Evolutionary conservation across 2,797 vertebrate species (phyloP), one percentile per base, ranked within the genome.

Genomic region (Caiman crocodilus): DNA sequence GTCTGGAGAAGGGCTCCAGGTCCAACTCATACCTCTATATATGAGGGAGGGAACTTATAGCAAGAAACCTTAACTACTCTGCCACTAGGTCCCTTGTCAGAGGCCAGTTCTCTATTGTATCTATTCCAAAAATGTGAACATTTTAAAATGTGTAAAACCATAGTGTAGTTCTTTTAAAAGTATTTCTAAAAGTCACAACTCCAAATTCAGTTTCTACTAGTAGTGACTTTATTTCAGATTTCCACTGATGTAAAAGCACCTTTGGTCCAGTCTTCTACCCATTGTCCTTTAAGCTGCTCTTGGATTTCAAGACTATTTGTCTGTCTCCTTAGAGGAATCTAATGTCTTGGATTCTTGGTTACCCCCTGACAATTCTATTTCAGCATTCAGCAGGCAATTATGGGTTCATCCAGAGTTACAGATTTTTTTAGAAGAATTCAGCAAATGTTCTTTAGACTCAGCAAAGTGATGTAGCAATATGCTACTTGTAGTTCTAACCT

Each of bases 321-420:
- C 63, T 87, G 76, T 83, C 82, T 87, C 86, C 91, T 85, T 26
- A 4, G 89, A 93, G 92, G 84, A 88, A 87, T 94, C 87, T 96
- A 95, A 94, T 95, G 89, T 87, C 63, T 89, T 93, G 85, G 73
- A 89, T 94, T 95, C 93, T 93, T 79, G 90, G 92, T 95, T 90
- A 95, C 81, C 82, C 74, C 87, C 88, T 90, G 91, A 95, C 94
- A 95, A 92, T 96, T 96, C 95, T 96, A 89, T 88, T 96, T 95
- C 92, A 94, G 93, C 93, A 84, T 95, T 96, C 96, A 96, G 88
- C 89, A 96, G 85, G 87, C 64, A 96, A 94, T 96, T 94, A 95
- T 93, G 89, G 92, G 92, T 69, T 89, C 89, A 87, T 89, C 69
- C 64, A 84, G 82, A 96, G 83, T 94, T 92, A 92, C 93, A 95